phyloP scores from a whole-genome alignment of 2,888 invertebrate species.

The Melanostoma scalare region DNA sequence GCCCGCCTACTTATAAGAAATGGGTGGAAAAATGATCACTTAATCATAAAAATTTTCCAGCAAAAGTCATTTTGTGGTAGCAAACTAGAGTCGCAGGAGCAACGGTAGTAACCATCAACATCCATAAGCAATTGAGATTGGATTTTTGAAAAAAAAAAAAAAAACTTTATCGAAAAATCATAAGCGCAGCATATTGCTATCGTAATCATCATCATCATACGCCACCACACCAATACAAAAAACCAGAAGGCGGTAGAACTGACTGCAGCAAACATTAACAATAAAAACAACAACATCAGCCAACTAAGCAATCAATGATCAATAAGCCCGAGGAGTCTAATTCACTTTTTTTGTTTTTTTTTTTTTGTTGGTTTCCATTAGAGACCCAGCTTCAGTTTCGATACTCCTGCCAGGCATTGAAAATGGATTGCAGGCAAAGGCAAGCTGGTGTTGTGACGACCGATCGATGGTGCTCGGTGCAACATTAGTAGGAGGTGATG shows the following conservation, averaged over 20 bases:
- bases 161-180: conserved; percentile 59
- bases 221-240: conserved; percentile 37
- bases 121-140: conserved; percentile 56
- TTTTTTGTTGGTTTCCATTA: conserved; percentile 36
- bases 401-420: conserved; percentile 42
- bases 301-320: conserved; percentile 69
- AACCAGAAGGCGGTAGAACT: conserved; percentile 19
- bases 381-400: conserved; percentile 43
- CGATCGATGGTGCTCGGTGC: conserved; percentile 11
- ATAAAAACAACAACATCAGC: conserved; percentile 45
- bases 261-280: conserved; percentile 13
- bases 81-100: conserved; percentile 25
- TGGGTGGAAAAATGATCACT: conserved; percentile 70
- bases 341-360: conserved; percentile 51
- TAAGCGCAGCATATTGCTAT: conserved; percentile 38
- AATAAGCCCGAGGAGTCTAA: conserved; percentile 71
- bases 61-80: conserved; percentile 45
- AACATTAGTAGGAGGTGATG: conserved; percentile 70
- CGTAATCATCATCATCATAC: conserved; percentile 28
- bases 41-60: conserved; percentile 59
- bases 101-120: conserved; percentile 18
- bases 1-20: conserved; percentile 47
- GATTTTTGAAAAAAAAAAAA: conserved; percentile 44
- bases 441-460: neutral
- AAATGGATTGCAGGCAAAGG: conserved; percentile 11